Base-by-base conservation (phyloP, 2,888 invertebrate genomes). In the Nipponacmea schrenckii region DNA sequence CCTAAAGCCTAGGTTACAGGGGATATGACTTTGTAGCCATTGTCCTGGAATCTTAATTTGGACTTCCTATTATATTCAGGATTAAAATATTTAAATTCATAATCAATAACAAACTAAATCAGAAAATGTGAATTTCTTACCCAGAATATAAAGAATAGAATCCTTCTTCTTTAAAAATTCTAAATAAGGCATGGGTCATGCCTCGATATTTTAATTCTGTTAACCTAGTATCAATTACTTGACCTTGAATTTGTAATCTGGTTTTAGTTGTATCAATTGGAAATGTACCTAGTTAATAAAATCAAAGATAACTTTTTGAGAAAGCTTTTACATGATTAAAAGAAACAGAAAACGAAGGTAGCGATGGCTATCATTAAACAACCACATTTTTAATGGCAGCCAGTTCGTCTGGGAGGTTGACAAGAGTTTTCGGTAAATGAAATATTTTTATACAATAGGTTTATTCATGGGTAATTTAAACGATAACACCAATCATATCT, bases 241-340 rank as follows among this genome's bases (percentile, higher is more conserved):
- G 97, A 1, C 97, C 97, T 90, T 97, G 97, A 85, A 97, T 92
- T 91, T 97, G 97, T 27, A 97, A 92, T 79, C 97, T 92, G 24
- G 96, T 97, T 91, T 97, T 97, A 27, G 96, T 95, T 45, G 96
- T 95, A 89, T 97, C 97, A 81, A 97, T 94, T n/a, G 97, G 97
- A 91, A 97, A 97, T 62, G 97, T 97, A 80, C 88, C 96, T 96
- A 62, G 80, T 77, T 7, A 80, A 65, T 79, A 77, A 76, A 44
- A 67, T 56, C n/a, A 48, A 31, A 39, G 7, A 39, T 62, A 2
- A 7, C 7, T 3, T 14, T 5, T 24, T 62, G 26, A 27, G 5
- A 20, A 24, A 0, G 4, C 3, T 7, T 17, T 64, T 27, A 64
- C 15, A n/a, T n/a, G 4, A n/a, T 27, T 1, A 62, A 62, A 24